Evolutionary conservation across 2,797 vertebrate genomes (phyloP), one percentile per base, ranked within the genome.

Genomic region (Spinibarbus caldwelli): DNA sequence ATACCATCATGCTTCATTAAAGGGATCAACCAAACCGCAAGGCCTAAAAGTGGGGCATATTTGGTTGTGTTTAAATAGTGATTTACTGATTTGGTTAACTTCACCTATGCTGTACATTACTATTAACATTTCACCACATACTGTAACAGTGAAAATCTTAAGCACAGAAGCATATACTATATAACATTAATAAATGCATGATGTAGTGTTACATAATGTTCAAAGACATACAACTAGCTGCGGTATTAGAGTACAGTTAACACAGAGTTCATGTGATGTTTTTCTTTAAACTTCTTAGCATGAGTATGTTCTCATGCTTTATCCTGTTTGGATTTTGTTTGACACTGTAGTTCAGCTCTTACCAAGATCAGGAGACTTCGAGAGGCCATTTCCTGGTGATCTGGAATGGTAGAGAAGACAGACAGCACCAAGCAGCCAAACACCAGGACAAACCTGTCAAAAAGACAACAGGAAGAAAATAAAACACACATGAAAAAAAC

Each of bases 351-450:
- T 64, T 47, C 2, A 73, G 29, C 6, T 94, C 97, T 96, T 95
- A 99, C 98, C 97, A 99, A 95, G 91, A 99, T 98, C 92, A 99
- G 96, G 90, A 99, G 97, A 93, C 96, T 97, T 90, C 95, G 91
- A 87, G 97, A 97, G 59, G 97, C 96, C 94, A 97, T 92, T 89
- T 97, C 97, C 92, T 96, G 96, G 90, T 99, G 97, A 71, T 96
- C 94, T 14, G 97, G 97, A 91, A 99, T 98, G 89, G 97, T 99
- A 80, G 98, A 99, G 95, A 99, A 98, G 92, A 99, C 98, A 70
- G 98, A 99, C 91, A 99, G 96, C 91, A 99, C 97, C 95, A 99
- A 95, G 94, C 98, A 99, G 94, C 97, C 97, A 93, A 99, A 99
- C 82, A 99, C 98, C 95, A 99, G 95, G 90, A 99, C 94, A 92